Evolutionary conservation across 1,140 invertebrate genomes (phyloP), one percentile per base, ranked within the genome.

Genomic region (Sitobion miscanthi): DNA sequence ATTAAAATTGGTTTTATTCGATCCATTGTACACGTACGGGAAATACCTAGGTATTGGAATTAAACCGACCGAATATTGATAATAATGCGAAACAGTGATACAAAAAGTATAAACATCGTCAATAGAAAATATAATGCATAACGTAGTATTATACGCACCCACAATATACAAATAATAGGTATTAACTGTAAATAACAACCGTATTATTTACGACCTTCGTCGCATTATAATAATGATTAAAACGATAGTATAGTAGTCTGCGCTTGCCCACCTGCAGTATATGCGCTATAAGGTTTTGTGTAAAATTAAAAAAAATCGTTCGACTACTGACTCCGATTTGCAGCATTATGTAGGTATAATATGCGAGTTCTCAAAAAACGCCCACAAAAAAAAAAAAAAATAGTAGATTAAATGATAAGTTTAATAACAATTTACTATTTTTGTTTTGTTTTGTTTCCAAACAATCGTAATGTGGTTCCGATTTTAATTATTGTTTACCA

Each of bases 171-270:
- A 57, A 54, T 89, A 89, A 57, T 57, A 54, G 87, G 30, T 88
- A 54, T 52, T 25, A 35, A 88, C 30, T 77, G 62, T n/a, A 77
- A 38, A n/a, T 77, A 35, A 77, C n/a, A 69, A 77, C 14, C 49
- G n/a, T 54, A 88, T 89, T 89, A 89, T 89, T 89, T 52, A 38
- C 49, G 49, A 25, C 87, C 87, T 89, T 89, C 87, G 87, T 89
- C 47, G 38, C 47, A n/a, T 35, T 54, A 25, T 89, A 52, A 42
- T 35, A 54, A 57, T 89, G 35, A 89, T 21, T 38, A 11, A 42
- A 52, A 49, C n/a, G 52, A 35, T 54, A 14, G 9, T 35, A 23
- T 35, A 23, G 3, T 35, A 23, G 3, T 3, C 11, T 77, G n/a
- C n/a, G 20, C 62, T 77, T 77, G 62, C n/a, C 4, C 62, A n/a